Evolutionary conservation across 2,888 invertebrate species (phyloP), one percentile per base, ranked within the genome.

Genomic region (Chymomyza fuscimana): DNA sequence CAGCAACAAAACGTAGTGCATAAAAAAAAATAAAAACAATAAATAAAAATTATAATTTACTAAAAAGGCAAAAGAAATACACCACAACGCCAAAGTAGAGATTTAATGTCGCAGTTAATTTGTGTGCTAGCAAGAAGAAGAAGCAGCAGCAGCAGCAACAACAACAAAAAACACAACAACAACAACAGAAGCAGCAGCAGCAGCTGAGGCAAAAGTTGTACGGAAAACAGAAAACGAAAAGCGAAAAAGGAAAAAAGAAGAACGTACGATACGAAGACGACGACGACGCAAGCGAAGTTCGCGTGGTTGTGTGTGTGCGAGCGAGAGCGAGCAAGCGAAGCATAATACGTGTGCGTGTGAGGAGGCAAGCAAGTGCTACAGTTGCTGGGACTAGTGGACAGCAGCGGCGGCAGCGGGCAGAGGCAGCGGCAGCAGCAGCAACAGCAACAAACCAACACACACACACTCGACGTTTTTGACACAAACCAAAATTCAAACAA

Each of bases 81-180:
- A 63, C 73, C 65, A 59, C 73, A 78, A 74, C 70, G 65, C 40
- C 63, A 74, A 70, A 70, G 73, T 73, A 72, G 68, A 81, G 76
- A 86, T 72, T 84, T 84, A 72, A 85, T 86, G 87, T 86, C 85
- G 85, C 85, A 86, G 85, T 86, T 87, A 85, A 78, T 85, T 85
- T 85, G 82, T 84, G 74, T 81, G 80, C 80, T 76, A 74, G 74
- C 69, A 74, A 71, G 68, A 74, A 82, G 69, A 66, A 87, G 70
- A 72, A 81, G 72, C 69, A 85, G 60, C 65, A 76, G 61, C 67
- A 82, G 60, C 51, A 79, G 40, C 74, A 77, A 60, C 66, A 74
- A 51, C 19, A 71, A 51, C 54, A 61, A 51, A 32, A 63, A 32
- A 51, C 60, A 40, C 32, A 59, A 36, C 46, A 63, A 22, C 10